Conservation (phyloP, 1,140 invertebrate genomes). For the Pseudoatta argentina region DNA sequence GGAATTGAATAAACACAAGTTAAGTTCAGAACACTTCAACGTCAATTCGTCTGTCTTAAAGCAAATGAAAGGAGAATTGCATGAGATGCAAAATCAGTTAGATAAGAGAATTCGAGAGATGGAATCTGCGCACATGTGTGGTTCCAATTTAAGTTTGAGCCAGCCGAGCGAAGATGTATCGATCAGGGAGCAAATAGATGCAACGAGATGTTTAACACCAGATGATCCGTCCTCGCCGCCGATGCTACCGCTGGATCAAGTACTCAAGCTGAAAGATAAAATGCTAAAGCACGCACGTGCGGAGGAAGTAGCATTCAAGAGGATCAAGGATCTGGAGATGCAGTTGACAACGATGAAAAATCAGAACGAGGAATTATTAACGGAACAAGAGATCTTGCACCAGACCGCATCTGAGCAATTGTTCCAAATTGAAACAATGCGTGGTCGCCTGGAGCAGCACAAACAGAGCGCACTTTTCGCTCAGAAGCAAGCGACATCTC, state of each 20-base stretch:
- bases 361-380: constrained; percentile 91
- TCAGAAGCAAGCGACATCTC: constrained; percentile 89
- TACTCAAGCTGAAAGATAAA: constrained; percentile 89
- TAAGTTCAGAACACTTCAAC: constrained; percentile 87
- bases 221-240: constrained; percentile 83
- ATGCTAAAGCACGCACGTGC: constrained; percentile 89
- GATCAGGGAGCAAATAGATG: constrained; percentile 88
- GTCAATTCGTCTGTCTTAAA: constrained; percentile 86
- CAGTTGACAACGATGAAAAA: constrained; percentile 88
- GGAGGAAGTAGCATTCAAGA: constrained; percentile 91
- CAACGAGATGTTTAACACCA: constrained; percentile 81
- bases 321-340: constrained; percentile 92
- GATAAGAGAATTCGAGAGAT: constrained; percentile 90
- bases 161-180: constrained; percentile 93
- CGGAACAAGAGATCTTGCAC: constrained; percentile 93
- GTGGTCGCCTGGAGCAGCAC: constrained; percentile 92
- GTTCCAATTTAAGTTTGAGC: constrained; percentile 88
- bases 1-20: constrained; percentile 87
- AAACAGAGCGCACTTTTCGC: constrained; percentile 90
- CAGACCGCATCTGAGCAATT: constrained; percentile 92
- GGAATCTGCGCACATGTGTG: constrained; percentile 89
- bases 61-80: constrained; percentile 87
- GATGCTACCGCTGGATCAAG: constrained; percentile 87
- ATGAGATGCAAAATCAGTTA: constrained; percentile 88
- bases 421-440: constrained; percentile 92